Base-by-base conservation (phyloP, 2,888 invertebrate genomes). In the Yponomeuta sedellus region DNA sequence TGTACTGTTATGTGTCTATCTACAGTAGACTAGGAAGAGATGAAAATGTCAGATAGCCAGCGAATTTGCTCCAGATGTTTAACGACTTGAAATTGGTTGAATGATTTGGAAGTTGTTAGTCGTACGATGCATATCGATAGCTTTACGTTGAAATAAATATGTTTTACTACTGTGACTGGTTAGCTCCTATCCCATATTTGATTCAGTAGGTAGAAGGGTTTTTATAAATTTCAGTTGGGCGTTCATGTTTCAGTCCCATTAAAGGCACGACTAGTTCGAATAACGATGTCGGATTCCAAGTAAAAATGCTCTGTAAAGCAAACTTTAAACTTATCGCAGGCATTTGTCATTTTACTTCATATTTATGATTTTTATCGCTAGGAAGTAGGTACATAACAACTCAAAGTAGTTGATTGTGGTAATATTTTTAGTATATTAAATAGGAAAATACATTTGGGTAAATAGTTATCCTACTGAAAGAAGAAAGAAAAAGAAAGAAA, bases 161-260 rank as follows among this genome's bases (percentile, higher is more conserved):
- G 5, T 8, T 34, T 34, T 34, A 8, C 34, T 34, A 34, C 34
- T 34, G 34, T 34, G 34, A 8, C 34, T 8, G 3, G 34, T 34
- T 34, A 34, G 34, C 8, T 1, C 34, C 5, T 34, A 34, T 8
- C 34, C 34, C 34, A 34, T 34, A 52, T 5, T 52, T 52, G 16
- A 16, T 52, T 52, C 12, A 52, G 8, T 52, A 52, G 34, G 34
- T 52, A 52, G 16, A 5, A 52, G 4, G 12, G 16, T 52, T 52
- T n/a, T 52, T 16, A 52, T 52, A 16, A 52, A 52, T 52, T 52
- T 52, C 44, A 52, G 28, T 19, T 61, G 8, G 61, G 12, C 39
- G 39, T 64, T 64, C 64, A 64, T 64, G 64, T 64, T 39, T 10
- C 16, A 57, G 19, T 10, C 28, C 56, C 64, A 64, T 64, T 57